Conservation (phyloP, 1,140 invertebrate genomes). For the Papilio xuthus region DNA sequence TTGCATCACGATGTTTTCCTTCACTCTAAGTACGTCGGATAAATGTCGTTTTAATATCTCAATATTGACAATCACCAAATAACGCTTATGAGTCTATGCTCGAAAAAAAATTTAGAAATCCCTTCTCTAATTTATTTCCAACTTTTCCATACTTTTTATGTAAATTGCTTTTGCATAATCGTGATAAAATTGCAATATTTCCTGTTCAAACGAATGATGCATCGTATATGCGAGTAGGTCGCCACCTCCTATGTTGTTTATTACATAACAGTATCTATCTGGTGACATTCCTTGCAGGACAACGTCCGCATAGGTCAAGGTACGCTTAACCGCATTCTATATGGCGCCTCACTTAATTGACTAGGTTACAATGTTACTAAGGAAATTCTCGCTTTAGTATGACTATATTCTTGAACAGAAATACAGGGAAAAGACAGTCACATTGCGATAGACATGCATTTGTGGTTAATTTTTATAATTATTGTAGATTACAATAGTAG, state of each 20-base stretch:
- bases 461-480: background rate
- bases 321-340: constrained; percentile 19
- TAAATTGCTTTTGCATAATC: background rate
- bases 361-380: background rate
- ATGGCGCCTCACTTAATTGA: background rate
- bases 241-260: background rate
- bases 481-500: no score
- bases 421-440: background rate
- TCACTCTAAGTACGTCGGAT: no score
- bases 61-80: no score
- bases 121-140: background rate
- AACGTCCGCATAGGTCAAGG: background rate
- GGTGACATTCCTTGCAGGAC: constrained; percentile 12
- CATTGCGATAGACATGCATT: background rate
- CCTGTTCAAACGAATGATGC: background rate
- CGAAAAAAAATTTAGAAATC: background rate
- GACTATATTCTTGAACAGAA: background rate
- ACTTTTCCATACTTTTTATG: background rate
- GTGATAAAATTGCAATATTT: no score
- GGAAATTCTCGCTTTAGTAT: background rate
- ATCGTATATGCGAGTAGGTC: background rate
- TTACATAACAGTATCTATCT: background rate
- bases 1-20: no score
- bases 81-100: no score
- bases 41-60: no score